Evolutionary conservation across 1,140 invertebrate genomes (phyloP).

Genomic region (Aphis gossypii): DNA sequence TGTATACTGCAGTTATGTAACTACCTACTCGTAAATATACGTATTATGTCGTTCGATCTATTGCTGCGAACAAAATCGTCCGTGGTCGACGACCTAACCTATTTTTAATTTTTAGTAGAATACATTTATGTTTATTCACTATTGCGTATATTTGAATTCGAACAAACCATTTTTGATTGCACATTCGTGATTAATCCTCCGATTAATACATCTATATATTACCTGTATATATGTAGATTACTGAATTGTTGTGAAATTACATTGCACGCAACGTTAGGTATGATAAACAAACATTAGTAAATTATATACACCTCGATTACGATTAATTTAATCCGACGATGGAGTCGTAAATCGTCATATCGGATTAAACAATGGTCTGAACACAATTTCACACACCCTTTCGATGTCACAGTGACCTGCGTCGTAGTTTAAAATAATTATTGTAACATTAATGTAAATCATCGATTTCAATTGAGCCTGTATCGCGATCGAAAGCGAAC

Average conservation of each 20-base stretch:
- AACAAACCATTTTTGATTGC: background rate
- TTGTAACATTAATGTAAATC: background rate
- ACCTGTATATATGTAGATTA: background rate
- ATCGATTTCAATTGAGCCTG: too few relatives aligned
- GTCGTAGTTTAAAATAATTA: background rate
- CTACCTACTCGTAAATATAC: background rate
- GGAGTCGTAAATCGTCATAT: background rate
- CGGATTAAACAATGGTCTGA: background rate
- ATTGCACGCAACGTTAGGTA: background rate
- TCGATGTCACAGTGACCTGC: background rate
- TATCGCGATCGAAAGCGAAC: too few relatives aligned
- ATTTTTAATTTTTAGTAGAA: background rate
- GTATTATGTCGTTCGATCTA: background rate
- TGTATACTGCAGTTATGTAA: background rate
- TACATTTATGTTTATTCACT: background rate
- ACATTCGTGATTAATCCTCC: background rate
- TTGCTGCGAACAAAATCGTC: background rate
- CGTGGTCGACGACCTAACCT: background rate
- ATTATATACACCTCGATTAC: conserved; percentile 7
- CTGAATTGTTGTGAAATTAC: background rate
- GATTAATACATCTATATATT: too few relatives aligned
- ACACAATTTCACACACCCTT: background rate
- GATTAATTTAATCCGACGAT: background rate
- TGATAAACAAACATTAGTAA: conserved; percentile 8
- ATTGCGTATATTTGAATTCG: background rate